These are phyloP conservation scores for Gonatopus flavifemur DNA, from an alignment of 1,140 invertebrate species.

Conservation along the genomic window DNA sequence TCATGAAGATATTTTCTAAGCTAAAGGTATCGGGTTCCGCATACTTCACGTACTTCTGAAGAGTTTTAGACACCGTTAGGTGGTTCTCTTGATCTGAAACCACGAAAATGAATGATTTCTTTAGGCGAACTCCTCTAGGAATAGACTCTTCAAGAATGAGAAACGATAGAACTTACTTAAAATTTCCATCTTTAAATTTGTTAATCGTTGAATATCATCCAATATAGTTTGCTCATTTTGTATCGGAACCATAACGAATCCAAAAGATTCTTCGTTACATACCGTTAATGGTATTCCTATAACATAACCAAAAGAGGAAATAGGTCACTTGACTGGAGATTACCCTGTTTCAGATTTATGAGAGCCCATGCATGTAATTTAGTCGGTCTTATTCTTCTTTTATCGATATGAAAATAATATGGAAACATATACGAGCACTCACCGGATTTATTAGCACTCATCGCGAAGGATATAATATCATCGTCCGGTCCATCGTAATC, in stretches of 20 bases:
- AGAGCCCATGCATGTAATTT: too few relatives aligned
- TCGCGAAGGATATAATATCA: conserved; percentile 93
- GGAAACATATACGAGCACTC: too few relatives aligned
- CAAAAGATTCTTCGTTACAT: conserved; percentile 81
- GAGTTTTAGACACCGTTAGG: conserved; percentile 29
- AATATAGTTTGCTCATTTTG: conserved; percentile 67
- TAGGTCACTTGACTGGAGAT: too few relatives aligned
- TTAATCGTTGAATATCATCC: conserved; percentile 72
- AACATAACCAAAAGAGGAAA: too few relatives aligned
- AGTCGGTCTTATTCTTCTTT: too few relatives aligned
- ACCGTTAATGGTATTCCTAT: conserved; percentile 72
- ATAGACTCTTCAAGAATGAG: not conserved
- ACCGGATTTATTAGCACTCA: conserved; percentile 76
- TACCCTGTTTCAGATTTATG: too few relatives aligned
- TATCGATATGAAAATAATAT: too few relatives aligned
- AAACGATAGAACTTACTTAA: conserved; percentile 58
- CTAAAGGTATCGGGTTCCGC: conserved; percentile 64
- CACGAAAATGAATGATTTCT: too few relatives aligned
- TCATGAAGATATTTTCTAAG: conserved; percentile 85
- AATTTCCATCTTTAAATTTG: conserved; percentile 77
- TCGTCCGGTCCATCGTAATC: conserved; percentile 79
- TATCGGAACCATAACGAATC: conserved; percentile 81
- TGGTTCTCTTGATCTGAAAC: conserved; percentile 26
- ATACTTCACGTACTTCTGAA: conserved; percentile 56
- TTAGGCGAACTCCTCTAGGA: too few relatives aligned